A percentile compares a stretch with the other conserved stretches of the same genome.
These are phyloP conservation scores for Brenthis hecate DNA, from an alignment of 2,888 invertebrate species.

Conservation along the genomic window DNA sequence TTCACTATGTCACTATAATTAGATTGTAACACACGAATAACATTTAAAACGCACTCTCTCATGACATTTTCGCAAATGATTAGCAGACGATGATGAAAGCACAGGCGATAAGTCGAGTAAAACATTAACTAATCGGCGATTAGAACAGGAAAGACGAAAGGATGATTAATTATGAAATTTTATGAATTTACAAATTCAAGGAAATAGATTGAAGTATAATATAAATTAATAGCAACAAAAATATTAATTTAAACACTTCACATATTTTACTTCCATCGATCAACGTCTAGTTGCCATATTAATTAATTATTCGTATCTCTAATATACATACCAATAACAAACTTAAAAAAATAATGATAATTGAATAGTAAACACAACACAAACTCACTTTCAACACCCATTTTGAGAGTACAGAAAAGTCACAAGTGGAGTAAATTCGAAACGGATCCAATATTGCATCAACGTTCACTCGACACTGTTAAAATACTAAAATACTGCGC, in stretches of 20 bases:
- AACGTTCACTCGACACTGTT: conserved; percentile 62
- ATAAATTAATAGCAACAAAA: not conserved
- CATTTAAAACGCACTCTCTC: not conserved
- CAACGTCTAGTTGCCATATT: conserved; percentile 4
- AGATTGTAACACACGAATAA: not conserved
- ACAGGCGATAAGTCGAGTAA: conserved; percentile 10
- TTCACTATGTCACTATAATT: not conserved
- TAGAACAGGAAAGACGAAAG: conserved; percentile 12
- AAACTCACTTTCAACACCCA: conserved; percentile 56
- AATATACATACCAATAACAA: not conserved
- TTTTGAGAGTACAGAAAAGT: conserved; percentile 37
- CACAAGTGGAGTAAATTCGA: conserved; percentile 34
- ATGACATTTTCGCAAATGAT: conserved; percentile 7
- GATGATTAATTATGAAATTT: conserved; percentile 2
- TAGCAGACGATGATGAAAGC: not conserved
- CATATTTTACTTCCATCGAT: not conserved
- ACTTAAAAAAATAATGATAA: conserved; percentile 8
- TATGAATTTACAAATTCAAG: conserved; percentile 2
- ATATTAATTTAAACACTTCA: conserved; percentile 3
- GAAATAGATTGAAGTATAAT: not conserved
- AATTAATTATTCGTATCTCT: conserved; percentile 17
- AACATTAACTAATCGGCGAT: conserved; percentile 9
- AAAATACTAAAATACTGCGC: conserved; percentile 53
- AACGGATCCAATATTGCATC: conserved; percentile 50
- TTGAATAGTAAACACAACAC: conserved; percentile 21